Evolutionary conservation across 2,797 vertebrate genomes (phyloP), one percentile per base, ranked within the genome.

Genomic region (Onychomys torridus): DNA sequence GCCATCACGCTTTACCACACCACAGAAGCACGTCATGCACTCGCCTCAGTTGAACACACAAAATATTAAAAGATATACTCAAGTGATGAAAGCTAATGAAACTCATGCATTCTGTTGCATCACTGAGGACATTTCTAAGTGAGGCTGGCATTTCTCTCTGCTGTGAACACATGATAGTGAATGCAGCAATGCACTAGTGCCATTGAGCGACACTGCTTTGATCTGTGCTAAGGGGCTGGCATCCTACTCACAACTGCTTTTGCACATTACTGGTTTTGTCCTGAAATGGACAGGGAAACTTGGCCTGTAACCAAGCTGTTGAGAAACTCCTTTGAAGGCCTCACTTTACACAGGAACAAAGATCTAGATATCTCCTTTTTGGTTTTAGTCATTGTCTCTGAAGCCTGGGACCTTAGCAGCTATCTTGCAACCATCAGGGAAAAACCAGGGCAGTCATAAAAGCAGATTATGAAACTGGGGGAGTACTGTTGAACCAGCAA

Each of bases 301-400:
- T 82, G 27, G 21, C 52, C 71, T 77, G 6, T 69, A 46, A 85
- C 0, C 40, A 27, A 75, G 67, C 46, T n/a, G 11, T 46, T 73
- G 71, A 63, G 9, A 92, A n/a, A 94, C 57, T 90, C 93, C 65
- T 82, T 63, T 67, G 73, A 91, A 94, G 65, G 25, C 55, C 63
- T 87, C 17, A 69, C 8, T 65, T 88, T 43, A 90, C 94, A 94
- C 79, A 40, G 16, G 93, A 90, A 77, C 73, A 90, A 88, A 73
- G 21, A 69, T 55, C 27, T 2, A 78, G 25, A 57, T 11, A 32
- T 57, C 92, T 93, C 46, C 37, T 73, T 89, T 93, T 69, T 43
- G 40, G 59, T 65, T 92, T 34, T 59, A 75, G 27, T 67, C 4
- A n/a, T 86, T 3, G 5, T 61, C 77, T 69, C 34, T 93, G 88